Evolutionary conservation across 2,797 vertebrate species (phyloP), one percentile per base, ranked within the genome.

Genomic region (Netta rufina): DNA sequence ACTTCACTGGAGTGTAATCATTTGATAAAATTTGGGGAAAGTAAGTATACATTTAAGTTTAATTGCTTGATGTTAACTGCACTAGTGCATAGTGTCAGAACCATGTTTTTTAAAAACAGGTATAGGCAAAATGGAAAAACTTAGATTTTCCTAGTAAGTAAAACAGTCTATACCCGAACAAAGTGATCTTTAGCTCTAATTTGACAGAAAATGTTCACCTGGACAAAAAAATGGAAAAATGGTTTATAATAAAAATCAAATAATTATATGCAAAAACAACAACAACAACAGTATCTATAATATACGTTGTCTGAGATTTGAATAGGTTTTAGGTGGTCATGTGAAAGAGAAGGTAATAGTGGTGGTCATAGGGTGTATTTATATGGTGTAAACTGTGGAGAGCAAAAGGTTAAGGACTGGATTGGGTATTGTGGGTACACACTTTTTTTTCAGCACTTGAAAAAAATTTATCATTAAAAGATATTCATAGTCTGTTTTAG

Each of bases 1-100:
- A 90, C 73, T 85, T 89, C 65, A 72, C 93, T 96, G 80, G 92
- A 95, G 77, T 90, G 61, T 91, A 94, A 95, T 93, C 38, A 84
- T 96, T 93, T 93, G 90, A 88, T 94, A 96, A 89, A 94, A 95
- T 92, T 95, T 96, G 74, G 77, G 39, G 79, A 89, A 92, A 93
- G 39, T 79, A 82, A 95, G 73, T 95, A 60, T 74, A 41, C 16
- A 51, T 94, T 90, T 83, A 93, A 75, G 81, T 96, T 93, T 92
- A 95, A 96, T 96, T 91, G 78, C 54, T 69, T 83, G 71, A 71
- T 77, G 56, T 96, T 87, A 95, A 71, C 70, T 84, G 71, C 94
- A 74, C 47, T 93, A 72, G 15, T 82, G 41, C 43, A 17, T 33
- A 82, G 33, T 64, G 85, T 76, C 74, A 83, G 78, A 87, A 80